phyloP scores from a whole-genome alignment of 1,140 invertebrate genomes.

The Eurosta solidaginis region DNA sequence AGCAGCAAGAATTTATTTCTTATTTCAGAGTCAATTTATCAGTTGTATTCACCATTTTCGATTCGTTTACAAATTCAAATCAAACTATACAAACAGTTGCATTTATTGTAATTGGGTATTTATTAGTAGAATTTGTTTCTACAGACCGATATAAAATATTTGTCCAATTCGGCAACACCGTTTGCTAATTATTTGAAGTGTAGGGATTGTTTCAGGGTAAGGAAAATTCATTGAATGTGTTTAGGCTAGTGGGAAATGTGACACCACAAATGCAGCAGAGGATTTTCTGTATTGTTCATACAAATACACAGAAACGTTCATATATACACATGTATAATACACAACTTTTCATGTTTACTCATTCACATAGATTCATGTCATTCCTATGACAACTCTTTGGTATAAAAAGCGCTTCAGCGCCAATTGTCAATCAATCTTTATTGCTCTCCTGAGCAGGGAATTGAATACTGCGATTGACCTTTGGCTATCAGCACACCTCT shows the following conservation, averaged over 20 bases:
- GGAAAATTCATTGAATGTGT: neutral
- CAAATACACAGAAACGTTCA: neutral
- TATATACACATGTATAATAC: neutral
- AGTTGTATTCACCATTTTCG: too few relatives aligned
- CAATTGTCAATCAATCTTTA: slow-evolving; percentile 58
- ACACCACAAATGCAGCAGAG: neutral
- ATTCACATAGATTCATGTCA: neutral
- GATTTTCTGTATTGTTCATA: neutral
- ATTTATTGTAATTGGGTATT: too few relatives aligned
- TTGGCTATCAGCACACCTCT: neutral
- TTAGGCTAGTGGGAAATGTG: neutral
- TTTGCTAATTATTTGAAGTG: too few relatives aligned
- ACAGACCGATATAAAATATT: too few relatives aligned
- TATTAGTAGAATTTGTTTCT: too few relatives aligned
- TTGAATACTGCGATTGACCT: neutral
- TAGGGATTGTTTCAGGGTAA: neutral
- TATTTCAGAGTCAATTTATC: too few relatives aligned
- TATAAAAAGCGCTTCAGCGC: slow-evolving; percentile 28
- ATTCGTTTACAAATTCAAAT: too few relatives aligned
- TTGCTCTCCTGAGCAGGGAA: slow-evolving; percentile 46
- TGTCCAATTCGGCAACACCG: too few relatives aligned
- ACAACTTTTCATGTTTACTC: neutral
- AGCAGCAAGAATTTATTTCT: too few relatives aligned
- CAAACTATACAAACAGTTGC: too few relatives aligned
- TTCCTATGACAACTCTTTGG: neutral